These are phyloP conservation scores for Cricetomys ansorgei DNA, from an alignment of 2,113 vertebrate species.

Conservation along the genomic window DNA sequence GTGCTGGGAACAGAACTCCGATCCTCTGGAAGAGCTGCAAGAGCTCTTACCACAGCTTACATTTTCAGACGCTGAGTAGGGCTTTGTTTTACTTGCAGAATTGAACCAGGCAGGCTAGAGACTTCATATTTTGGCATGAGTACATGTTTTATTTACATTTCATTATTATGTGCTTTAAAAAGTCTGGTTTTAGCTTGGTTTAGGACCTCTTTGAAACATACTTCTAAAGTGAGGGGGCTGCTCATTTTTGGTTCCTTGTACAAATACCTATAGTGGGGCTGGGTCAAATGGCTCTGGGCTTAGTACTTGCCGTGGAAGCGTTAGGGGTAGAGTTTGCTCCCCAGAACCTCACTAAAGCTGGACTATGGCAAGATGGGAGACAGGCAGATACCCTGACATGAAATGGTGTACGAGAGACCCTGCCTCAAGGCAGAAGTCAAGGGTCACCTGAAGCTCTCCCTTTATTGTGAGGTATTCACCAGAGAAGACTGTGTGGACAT, in stretches of 20 bases:
- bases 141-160: neutral
- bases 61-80: neutral
- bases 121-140: neutral
- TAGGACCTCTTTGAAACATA: constrained; percentile 25
- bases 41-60: neutral
- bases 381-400: neutral
- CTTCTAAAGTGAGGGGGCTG: neutral
- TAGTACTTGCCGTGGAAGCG: neutral
- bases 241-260: neutral
- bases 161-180: neutral
- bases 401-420: neutral
- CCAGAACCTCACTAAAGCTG: neutral
- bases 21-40: neutral
- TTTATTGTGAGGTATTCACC: too few relatives aligned
- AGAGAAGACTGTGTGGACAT: too few relatives aligned
- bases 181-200: neutral
- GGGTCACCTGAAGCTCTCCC: neutral
- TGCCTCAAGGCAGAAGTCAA: neutral
- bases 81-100: neutral
- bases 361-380: neutral
- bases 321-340: neutral
- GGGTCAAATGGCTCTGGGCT: neutral
- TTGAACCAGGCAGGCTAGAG: neutral
- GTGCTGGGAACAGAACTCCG: neutral
- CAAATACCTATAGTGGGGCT: neutral